Base-by-base conservation (phyloP, 2,113 vertebrate species). In the Mobula hypostoma region DNA sequence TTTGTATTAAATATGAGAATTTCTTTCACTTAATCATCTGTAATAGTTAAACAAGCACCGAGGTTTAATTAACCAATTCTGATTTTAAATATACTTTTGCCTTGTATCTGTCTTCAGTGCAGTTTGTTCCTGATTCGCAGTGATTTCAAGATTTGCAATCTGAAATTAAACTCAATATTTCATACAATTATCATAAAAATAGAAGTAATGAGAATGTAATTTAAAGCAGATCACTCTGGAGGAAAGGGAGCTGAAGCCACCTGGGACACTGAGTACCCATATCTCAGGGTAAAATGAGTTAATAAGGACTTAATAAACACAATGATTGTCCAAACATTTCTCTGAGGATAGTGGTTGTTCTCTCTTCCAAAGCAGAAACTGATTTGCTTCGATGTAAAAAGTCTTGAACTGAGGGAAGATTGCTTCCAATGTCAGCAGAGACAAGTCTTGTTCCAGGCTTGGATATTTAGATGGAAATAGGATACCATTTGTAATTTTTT, bases 271-370 rank as follows among this genome's bases (percentile, higher is more conserved):
- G 94, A 94, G 94, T 95, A 95, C 96, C 95, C 94, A 95, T 96
- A 96, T 96, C 96, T 95, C 74, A 95, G 96, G 96, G 96, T 96
- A 96, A 96, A 94, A 94, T 40, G 24, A 80, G 68, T 96, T 97
- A 97, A 97, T 97, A 97, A 97, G 97, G 96, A 94, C 97, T 97
- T 97, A 97, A 97, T 97, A 97, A 96, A 97, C 97, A 96, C 97
- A 97, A 40, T 93, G 70, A 97, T 97, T 97, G 97, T 96, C 97
- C 97, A 95, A 96, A 95, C 95, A 96, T 95, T 96, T 96, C 97
- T 96, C 96, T 95, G 95, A 95, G 95, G 96, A 94, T 95, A 95
- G 95, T 96, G 96, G 95, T 96, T 96, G 96, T 96, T 96, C 96
- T 95, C 95, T 95, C 96, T 95, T 96, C 96, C 96, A 95, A 96